These are phyloP conservation scores for Bubo bubo DNA, from an alignment of 2,113 vertebrate species.

Conservation along the genomic window DNA sequence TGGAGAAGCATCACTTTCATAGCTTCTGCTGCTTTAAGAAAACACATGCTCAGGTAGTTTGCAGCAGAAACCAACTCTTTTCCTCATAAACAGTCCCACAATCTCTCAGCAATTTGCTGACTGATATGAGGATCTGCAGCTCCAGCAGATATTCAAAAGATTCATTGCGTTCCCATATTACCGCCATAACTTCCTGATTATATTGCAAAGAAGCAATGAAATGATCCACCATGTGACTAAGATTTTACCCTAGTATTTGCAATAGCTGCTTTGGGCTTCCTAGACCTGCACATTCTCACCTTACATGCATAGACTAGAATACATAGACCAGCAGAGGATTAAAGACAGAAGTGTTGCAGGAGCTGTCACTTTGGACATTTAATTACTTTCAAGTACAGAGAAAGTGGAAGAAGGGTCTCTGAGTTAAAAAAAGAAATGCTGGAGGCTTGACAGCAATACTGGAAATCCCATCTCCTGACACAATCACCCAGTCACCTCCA, in stretches of 20 bases:
- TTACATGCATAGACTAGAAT: background rate
- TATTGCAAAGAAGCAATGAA: background rate
- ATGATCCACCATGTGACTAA: background rate
- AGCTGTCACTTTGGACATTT: background rate
- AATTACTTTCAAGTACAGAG: background rate
- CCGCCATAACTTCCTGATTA: background rate
- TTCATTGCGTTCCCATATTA: background rate
- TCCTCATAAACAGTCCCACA: background rate
- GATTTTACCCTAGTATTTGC: background rate
- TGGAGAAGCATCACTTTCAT: background rate
- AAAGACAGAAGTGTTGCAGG: background rate
- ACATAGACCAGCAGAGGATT: background rate
- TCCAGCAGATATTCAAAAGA: background rate
- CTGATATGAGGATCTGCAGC: background rate
- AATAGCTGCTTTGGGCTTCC: background rate
- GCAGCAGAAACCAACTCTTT: background rate
- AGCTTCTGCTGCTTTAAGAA: background rate
- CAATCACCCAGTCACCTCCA: background rate
- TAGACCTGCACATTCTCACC: background rate
- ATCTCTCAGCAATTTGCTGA: background rate
- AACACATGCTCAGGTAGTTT: background rate
- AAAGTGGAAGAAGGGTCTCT: background rate
- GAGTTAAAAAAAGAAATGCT: background rate
- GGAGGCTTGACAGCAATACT: background rate
- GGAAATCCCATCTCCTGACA: background rate